These are phyloP conservation scores for Baronia brevicornis DNA, from an alignment of 2,888 invertebrate species.

Conservation along the genomic window DNA sequence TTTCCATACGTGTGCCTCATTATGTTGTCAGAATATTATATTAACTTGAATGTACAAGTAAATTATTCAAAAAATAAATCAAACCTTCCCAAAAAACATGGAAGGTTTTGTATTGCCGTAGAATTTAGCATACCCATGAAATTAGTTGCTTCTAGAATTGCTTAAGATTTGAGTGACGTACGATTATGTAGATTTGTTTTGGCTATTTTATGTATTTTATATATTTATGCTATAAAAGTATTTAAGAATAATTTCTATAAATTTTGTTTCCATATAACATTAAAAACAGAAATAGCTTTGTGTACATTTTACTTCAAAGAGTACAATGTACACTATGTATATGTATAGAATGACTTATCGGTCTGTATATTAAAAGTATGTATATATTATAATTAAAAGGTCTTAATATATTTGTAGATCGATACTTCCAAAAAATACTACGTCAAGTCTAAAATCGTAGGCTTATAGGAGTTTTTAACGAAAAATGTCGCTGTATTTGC, in stretches of 20 bases:
- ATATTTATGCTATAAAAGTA: neutral
- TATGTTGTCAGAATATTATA: constrained; percentile 17
- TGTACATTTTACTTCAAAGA: neutral
- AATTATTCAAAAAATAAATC: constrained; percentile 4
- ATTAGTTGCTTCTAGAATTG: constrained; percentile 38
- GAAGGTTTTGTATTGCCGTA: constrained; percentile 32
- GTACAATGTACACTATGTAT: constrained; percentile 2
- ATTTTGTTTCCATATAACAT: too few species aligned
- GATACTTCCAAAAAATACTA: too few species aligned
- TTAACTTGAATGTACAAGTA: constrained; percentile 20
- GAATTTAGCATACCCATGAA: constrained; percentile 18
- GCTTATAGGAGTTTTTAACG: too few species aligned
- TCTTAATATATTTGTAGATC: too few species aligned
- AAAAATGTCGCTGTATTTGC: too few species aligned
- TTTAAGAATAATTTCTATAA: constrained; percentile 2
- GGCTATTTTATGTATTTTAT: constrained; percentile 64
- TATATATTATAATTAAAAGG: too few species aligned
- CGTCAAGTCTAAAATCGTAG: too few species aligned
- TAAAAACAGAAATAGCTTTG: neutral
- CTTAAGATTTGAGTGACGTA: constrained; percentile 20
- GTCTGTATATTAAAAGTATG: constrained; percentile 1
- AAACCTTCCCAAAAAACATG: constrained; percentile 50
- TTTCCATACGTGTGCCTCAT: constrained; percentile 31
- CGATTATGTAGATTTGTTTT: constrained; percentile 49
- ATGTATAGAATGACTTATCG: neutral